Percentiles rank a stretch among this genome's conserved stretches.
These are phyloP conservation scores for Dicyrtomina minuta DNA, from an alignment of 2,888 invertebrate species.

Conservation along the genomic window DNA sequence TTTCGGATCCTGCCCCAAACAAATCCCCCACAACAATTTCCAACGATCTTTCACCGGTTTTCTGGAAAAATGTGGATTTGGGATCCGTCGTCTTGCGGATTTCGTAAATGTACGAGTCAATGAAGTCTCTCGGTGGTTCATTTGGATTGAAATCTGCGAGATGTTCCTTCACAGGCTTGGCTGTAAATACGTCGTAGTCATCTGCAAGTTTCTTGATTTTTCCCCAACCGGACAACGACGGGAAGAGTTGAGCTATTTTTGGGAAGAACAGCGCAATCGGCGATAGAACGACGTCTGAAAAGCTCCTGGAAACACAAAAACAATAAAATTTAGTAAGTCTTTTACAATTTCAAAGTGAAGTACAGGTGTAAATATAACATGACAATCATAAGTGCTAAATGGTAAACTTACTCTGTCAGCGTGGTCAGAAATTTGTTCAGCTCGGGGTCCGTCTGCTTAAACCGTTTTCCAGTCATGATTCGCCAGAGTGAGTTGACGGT, in stretches of 20 bases:
- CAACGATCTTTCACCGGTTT: slow-evolving; percentile 7
- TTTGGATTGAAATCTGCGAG: neutral
- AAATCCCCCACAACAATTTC: slow-evolving; percentile 4
- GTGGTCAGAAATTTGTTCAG: neutral
- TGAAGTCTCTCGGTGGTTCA: slow-evolving; percentile 26
- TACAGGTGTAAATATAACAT: neutral
- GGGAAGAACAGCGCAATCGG: slow-evolving; percentile 7
- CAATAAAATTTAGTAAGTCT: neutral
- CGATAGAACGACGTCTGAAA: too few species aligned
- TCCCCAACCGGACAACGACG: slow-evolving; percentile 2
- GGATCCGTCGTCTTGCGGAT: neutral
- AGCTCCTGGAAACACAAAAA: neutral
- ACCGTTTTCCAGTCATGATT: slow-evolving; percentile 18
- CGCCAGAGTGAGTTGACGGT: slow-evolving; percentile 20
- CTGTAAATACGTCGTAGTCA: neutral
- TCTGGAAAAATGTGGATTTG: slow-evolving; percentile 20
- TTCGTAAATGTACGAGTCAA: slow-evolving; percentile 15
- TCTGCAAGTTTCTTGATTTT: neutral
- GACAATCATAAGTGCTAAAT: neutral
- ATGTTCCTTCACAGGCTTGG: slow-evolving; percentile 12
- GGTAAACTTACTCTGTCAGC: slow-evolving; percentile 1
- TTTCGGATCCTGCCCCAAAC: slow-evolving; percentile 26
- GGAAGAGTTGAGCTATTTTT: neutral
- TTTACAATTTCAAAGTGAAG: too few species aligned
- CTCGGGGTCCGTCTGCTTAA: slow-evolving; percentile 3